phyloP scores from a whole-genome alignment of 2,797 vertebrate genomes.

The Atherinosoma microstoma region DNA sequence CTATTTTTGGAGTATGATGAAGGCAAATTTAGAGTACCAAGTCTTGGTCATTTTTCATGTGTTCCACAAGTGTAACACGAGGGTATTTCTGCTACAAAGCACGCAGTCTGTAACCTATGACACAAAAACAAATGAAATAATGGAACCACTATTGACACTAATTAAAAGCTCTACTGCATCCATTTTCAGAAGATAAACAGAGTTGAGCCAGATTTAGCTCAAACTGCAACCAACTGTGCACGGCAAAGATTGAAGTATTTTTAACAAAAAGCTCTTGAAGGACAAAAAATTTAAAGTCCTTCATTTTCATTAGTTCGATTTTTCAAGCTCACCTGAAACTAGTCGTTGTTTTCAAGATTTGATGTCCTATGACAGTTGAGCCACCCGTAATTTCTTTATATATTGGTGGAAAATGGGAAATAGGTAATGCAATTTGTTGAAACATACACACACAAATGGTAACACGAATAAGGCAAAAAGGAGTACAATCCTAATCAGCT shows the following conservation, averaged over 20 bases:
- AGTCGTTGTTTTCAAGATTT: too few species aligned
- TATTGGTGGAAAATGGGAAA: too few species aligned
- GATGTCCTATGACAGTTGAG: too few species aligned
- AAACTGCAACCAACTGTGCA: slow-evolving; percentile 5
- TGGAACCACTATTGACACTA: slow-evolving; percentile 77
- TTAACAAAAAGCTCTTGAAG: too few species aligned
- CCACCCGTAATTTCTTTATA: too few species aligned
- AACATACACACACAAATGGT: background rate
- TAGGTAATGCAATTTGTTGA: too few species aligned
- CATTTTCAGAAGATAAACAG: slow-evolving; percentile 72
- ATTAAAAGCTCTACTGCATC: slow-evolving; percentile 72
- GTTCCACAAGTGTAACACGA: slow-evolving; percentile 54
- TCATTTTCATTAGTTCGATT: too few species aligned
- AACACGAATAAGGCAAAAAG: background rate
- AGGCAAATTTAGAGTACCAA: slow-evolving; percentile 52
- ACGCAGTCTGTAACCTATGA: slow-evolving; percentile 47
- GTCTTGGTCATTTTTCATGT: slow-evolving; percentile 52
- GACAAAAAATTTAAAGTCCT: too few species aligned
- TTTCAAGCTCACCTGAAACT: too few species aligned
- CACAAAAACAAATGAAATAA: slow-evolving; percentile 77
- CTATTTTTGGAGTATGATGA: slow-evolving; percentile 27
- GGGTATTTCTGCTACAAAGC: slow-evolving; percentile 53
- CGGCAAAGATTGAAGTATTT: background rate
- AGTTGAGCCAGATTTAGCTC: slow-evolving; percentile 59
- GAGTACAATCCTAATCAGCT: background rate